Base-by-base conservation (phyloP, 2,888 invertebrate species). In the Margaritifera margaritifera region DNA sequence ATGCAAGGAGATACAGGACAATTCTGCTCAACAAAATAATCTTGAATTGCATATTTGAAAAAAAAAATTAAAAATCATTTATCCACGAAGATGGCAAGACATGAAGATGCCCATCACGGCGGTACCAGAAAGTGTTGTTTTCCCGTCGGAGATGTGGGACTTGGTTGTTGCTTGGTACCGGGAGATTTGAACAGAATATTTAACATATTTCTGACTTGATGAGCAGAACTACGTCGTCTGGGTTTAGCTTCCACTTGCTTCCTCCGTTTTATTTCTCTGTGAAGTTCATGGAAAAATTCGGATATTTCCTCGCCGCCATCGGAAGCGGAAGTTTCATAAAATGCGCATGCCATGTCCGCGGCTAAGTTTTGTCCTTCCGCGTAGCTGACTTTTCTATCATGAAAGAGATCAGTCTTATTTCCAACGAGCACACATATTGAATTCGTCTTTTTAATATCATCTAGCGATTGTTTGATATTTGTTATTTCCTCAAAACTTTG, bases 311-410 rank as follows among this genome's bases (percentile, higher is more conserved):
- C 77, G 19, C 86, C 83, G 5, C 88, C 88, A 66, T 89, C 89
- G 70, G 86, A 85, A 42, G 88, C 89, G 42, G 86, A 87, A 27
- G 83, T 89, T 70, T 89, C 88, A 75, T 83, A 87, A 73, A 87
- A 89, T 0, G 86, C 86, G 71, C 86, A 86, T 55, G 86, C 86
- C 82, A 86, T 80, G 50, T 88, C 86, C 6, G 80, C 74, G 1
- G 88, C 87, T 52, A 86, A 60, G 3, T 78, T 74, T 70, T 87
- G 85, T 11, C 88, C 88, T 67, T 89, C 88, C 4, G 72, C 74
- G 6, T 73, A 67, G 8, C 76, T 79, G 5, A 89, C 85, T 59
- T 79, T 68, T 24, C 87, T 75, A 71, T 86, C 85, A 68, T 86
- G 86, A 25, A 86, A 77, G 52, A 86, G 74, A 72, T 87, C 87